phyloP scores from a whole-genome alignment of 64 coral and sea anemone species.

The Hydrozoanthus tunicans region DNA sequence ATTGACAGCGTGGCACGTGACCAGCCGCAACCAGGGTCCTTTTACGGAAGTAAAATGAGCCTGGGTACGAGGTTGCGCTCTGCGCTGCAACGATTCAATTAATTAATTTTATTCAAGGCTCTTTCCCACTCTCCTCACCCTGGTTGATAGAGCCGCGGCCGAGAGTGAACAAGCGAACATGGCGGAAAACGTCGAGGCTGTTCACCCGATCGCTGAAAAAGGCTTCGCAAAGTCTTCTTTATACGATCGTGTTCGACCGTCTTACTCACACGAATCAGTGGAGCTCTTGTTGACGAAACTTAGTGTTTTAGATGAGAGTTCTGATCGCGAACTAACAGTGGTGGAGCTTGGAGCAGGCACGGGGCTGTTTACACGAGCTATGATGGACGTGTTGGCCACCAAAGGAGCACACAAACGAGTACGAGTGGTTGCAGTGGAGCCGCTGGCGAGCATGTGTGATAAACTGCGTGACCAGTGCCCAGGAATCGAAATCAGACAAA shows the following conservation, averaged over 20 bases:
- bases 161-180: not conserved
- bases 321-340: slow-evolving; percentile 43
- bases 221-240: slow-evolving; percentile 49
- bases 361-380: slow-evolving; percentile 77
- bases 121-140: too few species aligned
- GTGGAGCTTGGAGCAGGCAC: slow-evolving; percentile 90
- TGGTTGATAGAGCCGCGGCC: too few species aligned
- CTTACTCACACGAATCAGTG: slow-evolving; percentile 77
- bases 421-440: slow-evolving; percentile 72
- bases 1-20: too few species aligned
- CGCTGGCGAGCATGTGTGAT: slow-evolving; percentile 72
- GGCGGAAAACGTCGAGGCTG: not conserved
- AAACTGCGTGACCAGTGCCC: slow-evolving; percentile 65
- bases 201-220: slow-evolving; percentile 52
- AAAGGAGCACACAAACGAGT: slow-evolving; percentile 33
- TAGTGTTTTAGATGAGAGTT: slow-evolving; percentile 32
- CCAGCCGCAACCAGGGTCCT: too few species aligned
- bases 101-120: too few species aligned
- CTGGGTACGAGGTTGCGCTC: too few species aligned
- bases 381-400: slow-evolving; percentile 37
- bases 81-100: too few species aligned
- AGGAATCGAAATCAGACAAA: slow-evolving; percentile 66
- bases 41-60: too few species aligned
- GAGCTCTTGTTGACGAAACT: slow-evolving; percentile 70
- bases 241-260: slow-evolving; percentile 84